Evolutionary conservation across 1,140 invertebrate genomes (phyloP).

Genomic region (Agraylea sexmaculata): DNA sequence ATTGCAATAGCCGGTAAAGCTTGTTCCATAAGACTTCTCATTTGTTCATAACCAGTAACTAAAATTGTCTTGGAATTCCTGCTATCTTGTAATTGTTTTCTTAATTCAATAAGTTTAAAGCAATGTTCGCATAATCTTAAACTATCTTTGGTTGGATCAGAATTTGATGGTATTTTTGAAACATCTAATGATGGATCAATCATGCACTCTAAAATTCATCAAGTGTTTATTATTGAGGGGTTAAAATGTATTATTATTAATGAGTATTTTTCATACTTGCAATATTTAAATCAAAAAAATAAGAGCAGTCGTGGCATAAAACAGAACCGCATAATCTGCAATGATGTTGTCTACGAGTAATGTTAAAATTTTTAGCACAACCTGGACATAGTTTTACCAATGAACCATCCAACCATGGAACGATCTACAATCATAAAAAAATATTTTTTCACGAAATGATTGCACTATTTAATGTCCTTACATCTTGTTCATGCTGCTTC

Average conservation of each 20-base stretch:
- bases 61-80: slow-evolving; percentile 67
- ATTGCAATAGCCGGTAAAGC: slow-evolving; percentile 63
- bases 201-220: slow-evolving; percentile 31
- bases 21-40: slow-evolving; percentile 63
- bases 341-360: slow-evolving; percentile 87
- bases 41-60: slow-evolving; percentile 71
- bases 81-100: slow-evolving; percentile 70
- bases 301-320: slow-evolving; percentile 88
- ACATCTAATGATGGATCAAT: slow-evolving; percentile 38
- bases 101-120: slow-evolving; percentile 64
- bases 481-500: slow-evolving; percentile 64
- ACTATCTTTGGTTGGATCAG: slow-evolving; percentile 30
- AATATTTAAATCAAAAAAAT: slow-evolving; percentile 70
- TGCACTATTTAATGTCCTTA: slow-evolving; percentile 23
- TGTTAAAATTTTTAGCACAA: slow-evolving; percentile 79
- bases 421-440: slow-evolving; percentile 45
- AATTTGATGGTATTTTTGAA: slow-evolving; percentile 10
- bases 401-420: slow-evolving; percentile 86
- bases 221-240: neutral
- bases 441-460: slow-evolving; percentile 6
- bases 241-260: neutral
- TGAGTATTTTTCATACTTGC: slow-evolving; percentile 55
- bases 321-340: slow-evolving; percentile 92
- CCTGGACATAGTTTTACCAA: slow-evolving; percentile 82
- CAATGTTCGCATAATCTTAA: slow-evolving; percentile 78